phyloP scores from a whole-genome alignment of 2,113 vertebrate genomes.

The Natator depressus region DNA sequence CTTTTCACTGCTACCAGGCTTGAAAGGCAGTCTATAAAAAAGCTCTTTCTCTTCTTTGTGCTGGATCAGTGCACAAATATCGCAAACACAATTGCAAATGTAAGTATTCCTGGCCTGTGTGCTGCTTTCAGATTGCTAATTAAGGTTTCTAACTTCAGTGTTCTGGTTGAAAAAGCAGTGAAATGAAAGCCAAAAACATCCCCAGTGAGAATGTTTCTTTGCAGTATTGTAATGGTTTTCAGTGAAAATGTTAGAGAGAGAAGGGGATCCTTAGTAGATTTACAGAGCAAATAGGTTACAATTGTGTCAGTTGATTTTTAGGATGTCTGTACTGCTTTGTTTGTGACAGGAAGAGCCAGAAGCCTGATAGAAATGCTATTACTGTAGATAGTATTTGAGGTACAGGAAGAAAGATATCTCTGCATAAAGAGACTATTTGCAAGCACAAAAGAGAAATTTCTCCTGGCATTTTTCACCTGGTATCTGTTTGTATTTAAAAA shows the following conservation, averaged over 20 bases:
- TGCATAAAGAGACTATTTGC: not conserved
- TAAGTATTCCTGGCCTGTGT: constrained; percentile 73
- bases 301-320: constrained; percentile 32
- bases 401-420: not conserved
- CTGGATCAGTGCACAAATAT: constrained; percentile 57
- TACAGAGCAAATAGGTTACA: not conserved
- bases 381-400: not conserved
- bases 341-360: not conserved
- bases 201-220: constrained; percentile 38
- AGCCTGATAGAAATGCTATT: not conserved
- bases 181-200: constrained; percentile 60
- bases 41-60: constrained; percentile 39
- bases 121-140: constrained; percentile 25
- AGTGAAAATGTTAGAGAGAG: not conserved
- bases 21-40: constrained; percentile 42
- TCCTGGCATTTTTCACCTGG: constrained; percentile 24
- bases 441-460: not conserved
- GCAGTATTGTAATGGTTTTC: constrained; percentile 52
- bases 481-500: not conserved
- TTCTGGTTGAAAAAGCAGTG: constrained; percentile 35
- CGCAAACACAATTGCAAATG: constrained; percentile 58
- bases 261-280: constrained; percentile 17
- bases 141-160: constrained; percentile 9
- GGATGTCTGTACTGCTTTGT: not conserved
- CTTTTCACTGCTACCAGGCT: constrained; percentile 43